Evolutionary conservation across 2,888 invertebrate species (phyloP).

Genomic region (Leucophenga montana): DNA sequence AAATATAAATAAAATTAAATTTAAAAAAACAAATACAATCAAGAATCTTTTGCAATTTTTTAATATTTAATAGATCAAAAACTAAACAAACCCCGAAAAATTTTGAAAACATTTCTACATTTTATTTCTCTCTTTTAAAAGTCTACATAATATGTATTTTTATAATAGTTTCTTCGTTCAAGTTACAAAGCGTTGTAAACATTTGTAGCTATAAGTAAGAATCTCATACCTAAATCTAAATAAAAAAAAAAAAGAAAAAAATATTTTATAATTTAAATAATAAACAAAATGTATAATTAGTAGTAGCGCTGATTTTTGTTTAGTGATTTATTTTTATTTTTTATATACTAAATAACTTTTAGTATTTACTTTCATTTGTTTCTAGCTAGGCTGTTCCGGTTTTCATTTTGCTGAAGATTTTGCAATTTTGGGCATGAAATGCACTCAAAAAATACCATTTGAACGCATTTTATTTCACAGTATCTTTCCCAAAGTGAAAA

Average conservation of each 20-base stretch:
- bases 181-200: slow-evolving; percentile 23
- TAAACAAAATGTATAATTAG: slow-evolving; percentile 2
- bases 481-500: too few relatives aligned
- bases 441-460: too few relatives aligned
- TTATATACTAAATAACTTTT: not conserved
- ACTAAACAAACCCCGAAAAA: slow-evolving; percentile 5
- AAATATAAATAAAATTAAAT: slow-evolving; percentile 24
- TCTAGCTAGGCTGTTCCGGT: too few relatives aligned
- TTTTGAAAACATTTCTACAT: slow-evolving; percentile 17
- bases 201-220: slow-evolving; percentile 40
- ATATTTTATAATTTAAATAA: not conserved
- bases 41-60: slow-evolving; percentile 21
- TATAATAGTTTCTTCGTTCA: slow-evolving; percentile 4
- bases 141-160: not conserved
- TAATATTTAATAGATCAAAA: slow-evolving; percentile 18
- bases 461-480: too few relatives aligned
- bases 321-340: slow-evolving; percentile 10
- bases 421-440: too few relatives aligned
- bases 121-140: slow-evolving; percentile 36
- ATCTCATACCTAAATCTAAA: slow-evolving; percentile 49
- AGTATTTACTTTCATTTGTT: slow-evolving; percentile 36
- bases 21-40: not conserved
- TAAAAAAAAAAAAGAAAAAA: slow-evolving; percentile 19
- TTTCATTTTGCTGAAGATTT: too few relatives aligned
- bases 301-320: slow-evolving; percentile 5